phyloP scores from a whole-genome alignment of 2,888 invertebrate species.

The Pterostichus niger region DNA sequence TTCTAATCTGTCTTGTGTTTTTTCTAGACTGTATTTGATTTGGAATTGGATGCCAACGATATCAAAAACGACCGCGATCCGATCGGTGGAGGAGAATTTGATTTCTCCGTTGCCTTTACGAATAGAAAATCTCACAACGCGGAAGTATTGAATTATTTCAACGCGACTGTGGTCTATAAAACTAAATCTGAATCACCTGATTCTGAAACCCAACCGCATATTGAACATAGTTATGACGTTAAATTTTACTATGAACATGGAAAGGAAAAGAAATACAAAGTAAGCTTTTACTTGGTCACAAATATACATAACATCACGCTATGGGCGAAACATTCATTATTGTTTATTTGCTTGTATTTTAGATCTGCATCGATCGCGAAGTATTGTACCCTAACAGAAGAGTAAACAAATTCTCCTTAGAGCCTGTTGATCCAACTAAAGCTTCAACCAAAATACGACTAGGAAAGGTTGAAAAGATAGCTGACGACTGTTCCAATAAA shows the following conservation, averaged over 20 bases:
- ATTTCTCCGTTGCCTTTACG: constrained; percentile 15
- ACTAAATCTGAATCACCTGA: neutral
- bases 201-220: constrained; percentile 49
- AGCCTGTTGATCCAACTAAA: constrained; percentile 1
- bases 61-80: constrained; percentile 35
- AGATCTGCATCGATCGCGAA: constrained; percentile 37
- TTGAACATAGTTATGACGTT: constrained; percentile 39
- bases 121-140: constrained; percentile 41
- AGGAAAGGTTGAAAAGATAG: constrained; percentile 21
- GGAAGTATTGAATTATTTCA: constrained; percentile 12
- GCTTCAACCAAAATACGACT: neutral
- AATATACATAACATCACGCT: neutral
- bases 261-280: neutral
- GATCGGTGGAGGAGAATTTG: constrained; percentile 12
- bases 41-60: constrained; percentile 24
- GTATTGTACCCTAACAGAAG: constrained; percentile 32
- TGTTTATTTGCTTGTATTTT: constrained; percentile 5
- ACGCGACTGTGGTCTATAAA: neutral
- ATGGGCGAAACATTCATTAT: no score
- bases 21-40: constrained; percentile 27
- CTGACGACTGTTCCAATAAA: neutral
- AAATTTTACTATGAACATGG: constrained; percentile 11
- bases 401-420: constrained; percentile 40
- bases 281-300: neutral
- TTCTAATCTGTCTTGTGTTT: neutral